These are phyloP conservation scores for Pemphigus obesinymphae DNA, from an alignment of 1,140 invertebrate species.

Conservation along the genomic window DNA sequence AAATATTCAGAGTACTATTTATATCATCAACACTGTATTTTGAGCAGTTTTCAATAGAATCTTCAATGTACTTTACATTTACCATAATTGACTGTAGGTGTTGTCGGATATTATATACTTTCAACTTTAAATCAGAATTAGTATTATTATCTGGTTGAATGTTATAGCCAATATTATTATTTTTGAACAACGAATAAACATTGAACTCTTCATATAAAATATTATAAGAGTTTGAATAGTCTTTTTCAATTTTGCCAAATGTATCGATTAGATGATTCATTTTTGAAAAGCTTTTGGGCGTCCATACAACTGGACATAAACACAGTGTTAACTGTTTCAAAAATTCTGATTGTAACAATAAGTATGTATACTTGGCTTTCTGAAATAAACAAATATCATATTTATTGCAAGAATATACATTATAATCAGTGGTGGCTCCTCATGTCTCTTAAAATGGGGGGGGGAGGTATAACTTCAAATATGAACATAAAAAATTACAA, in stretches of 20 bases:
- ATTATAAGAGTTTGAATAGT: background rate
- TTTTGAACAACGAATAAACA: background rate
- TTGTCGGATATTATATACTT: constrained; percentile 1
- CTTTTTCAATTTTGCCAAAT: background rate
- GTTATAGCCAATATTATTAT: background rate
- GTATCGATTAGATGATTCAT: background rate
- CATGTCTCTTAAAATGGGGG: no score
- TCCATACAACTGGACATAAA: constrained; percentile 12
- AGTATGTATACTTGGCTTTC: constrained; percentile 24
- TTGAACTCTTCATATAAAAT: constrained; percentile 3
- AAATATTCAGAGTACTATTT: background rate
- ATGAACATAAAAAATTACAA: no score
- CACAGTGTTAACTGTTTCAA: constrained; percentile 11
- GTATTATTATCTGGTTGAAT: background rate
- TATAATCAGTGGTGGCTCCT: no score
- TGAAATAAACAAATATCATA: background rate
- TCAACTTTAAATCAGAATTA: constrained; percentile 13
- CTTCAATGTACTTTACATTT: background rate
- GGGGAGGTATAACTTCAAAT: no score
- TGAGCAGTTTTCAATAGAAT: background rate
- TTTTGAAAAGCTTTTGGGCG: background rate
- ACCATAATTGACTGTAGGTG: constrained; percentile 9
- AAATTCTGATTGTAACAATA: constrained; percentile 31
- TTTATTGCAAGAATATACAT: no score
- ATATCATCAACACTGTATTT: background rate